These are phyloP conservation scores for Thinocorus orbignyianus DNA, from an alignment of 2,113 vertebrate species.

Conservation along the genomic window DNA sequence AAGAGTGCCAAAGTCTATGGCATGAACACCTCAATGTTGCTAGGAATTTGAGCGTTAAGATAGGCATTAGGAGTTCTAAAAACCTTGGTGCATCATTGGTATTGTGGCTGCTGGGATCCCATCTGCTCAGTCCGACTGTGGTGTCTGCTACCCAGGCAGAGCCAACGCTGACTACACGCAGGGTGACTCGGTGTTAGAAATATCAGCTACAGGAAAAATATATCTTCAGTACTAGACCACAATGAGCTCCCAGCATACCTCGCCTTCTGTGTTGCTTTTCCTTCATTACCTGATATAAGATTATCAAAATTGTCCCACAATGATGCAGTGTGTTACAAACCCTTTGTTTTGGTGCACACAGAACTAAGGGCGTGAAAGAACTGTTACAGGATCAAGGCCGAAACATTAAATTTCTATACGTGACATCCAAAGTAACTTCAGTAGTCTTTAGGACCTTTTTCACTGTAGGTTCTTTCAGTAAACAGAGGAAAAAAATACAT, in stretches of 20 bases:
- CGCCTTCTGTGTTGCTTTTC: background rate
- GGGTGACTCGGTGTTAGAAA: background rate
- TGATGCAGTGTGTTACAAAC: background rate
- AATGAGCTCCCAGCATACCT: background rate
- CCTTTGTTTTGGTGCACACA: background rate
- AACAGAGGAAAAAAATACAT: background rate
- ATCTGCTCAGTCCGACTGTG: background rate
- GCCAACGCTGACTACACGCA: too few species aligned
- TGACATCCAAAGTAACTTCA: background rate
- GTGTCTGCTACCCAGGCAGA: background rate
- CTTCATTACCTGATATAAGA: background rate
- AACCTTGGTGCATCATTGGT: rapidly evolving
- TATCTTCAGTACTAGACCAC: rapidly evolving
- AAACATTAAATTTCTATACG: background rate
- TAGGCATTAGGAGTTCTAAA: background rate
- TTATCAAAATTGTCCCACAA: background rate
- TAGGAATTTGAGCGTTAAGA: background rate
- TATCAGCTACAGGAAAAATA: background rate
- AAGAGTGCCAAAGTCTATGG: too few species aligned
- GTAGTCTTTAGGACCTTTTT: background rate
- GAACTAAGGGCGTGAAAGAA: background rate
- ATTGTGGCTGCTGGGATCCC: background rate
- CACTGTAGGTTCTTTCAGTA: background rate
- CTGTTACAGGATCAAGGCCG: background rate
- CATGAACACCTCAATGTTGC: background rate